phyloP scores from a whole-genome alignment of 1,140 invertebrate genomes.

The Drosophila biarmipes region DNA sequence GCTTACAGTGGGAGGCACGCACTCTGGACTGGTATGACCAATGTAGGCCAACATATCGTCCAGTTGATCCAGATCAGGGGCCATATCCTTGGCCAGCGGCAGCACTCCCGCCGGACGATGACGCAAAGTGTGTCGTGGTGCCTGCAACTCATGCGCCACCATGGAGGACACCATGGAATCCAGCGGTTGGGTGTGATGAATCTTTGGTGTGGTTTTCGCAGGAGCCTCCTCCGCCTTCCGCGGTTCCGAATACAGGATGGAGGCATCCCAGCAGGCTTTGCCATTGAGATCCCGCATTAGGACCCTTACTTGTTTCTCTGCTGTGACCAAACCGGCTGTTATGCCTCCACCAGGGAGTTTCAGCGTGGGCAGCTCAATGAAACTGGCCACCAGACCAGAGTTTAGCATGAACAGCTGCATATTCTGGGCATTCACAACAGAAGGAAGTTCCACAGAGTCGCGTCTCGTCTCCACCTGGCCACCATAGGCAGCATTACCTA shows the following conservation, averaged over 20 bases:
- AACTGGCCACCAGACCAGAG: constrained; percentile 92
- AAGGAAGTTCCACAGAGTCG: constrained; percentile 74
- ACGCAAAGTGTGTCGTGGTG: constrained; percentile 88
- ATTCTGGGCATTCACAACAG: constrained; percentile 91
- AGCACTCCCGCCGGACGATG: constrained; percentile 90
- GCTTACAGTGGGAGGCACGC: constrained; percentile 89
- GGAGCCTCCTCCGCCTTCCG: constrained; percentile 55
- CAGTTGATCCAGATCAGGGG: constrained; percentile 95
- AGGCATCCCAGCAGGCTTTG: constrained; percentile 98
- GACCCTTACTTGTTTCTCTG: constrained; percentile 91
- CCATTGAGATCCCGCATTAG: constrained; percentile 96
- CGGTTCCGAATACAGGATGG: constrained; percentile 93
- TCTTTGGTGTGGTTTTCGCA: constrained; percentile 18
- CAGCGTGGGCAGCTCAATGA: constrained; percentile 95
- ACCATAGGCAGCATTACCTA: constrained; percentile 68
- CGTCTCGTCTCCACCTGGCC: constrained; percentile 53
- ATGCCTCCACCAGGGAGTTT: constrained; percentile 94
- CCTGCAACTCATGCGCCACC: constrained; percentile 49
- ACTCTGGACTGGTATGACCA: constrained; percentile 96
- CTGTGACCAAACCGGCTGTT: constrained; percentile 89
- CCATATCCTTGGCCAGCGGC: constrained; percentile 92
- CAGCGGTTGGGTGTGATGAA: constrained; percentile 46
- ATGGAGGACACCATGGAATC: constrained; percentile 76
- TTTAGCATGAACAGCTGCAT: constrained; percentile 95
- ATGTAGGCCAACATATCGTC: constrained; percentile 97